Evolutionary conservation across 2,888 invertebrate genomes (phyloP), one percentile per base, ranked within the genome.

Genomic region (Linnaemya tessellans): DNA sequence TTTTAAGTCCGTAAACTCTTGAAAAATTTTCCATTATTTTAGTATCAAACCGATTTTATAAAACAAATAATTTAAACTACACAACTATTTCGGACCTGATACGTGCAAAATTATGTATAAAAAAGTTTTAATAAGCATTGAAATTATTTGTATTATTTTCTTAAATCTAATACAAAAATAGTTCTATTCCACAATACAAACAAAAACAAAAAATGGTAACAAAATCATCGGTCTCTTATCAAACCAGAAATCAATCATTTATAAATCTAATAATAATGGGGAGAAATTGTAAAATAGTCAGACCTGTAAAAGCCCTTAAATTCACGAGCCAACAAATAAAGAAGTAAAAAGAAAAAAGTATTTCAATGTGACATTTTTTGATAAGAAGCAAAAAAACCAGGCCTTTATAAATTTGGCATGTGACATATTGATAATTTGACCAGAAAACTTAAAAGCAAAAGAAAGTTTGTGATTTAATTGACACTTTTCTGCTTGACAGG

Each of bases 211-310:
- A 30, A 30, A 30, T 30, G 2, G 30, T 3, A 30, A 30, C 30
- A 30, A 30, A 30, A 30, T 30, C 30, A 3, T 30, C 5, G 2
- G 3, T 2, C 30, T 30, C 30, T 3, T 68, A 84, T 80, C 78
- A 74, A 83, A 80, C 85, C 84, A 84, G 84, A 87, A 88, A 89
- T 89, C 89, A 88, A 89, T 89, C 89, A 89, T 88, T 89, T 89
- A 89, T 89, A 86, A 87, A 89, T 80, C 86, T 68, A 80, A 81
- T 70, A 80, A 65, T 56, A 38, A 49, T 62, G 46, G 11, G 8
- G 18, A 20, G 5, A 60, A 9, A n/a, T 9, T 3, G 4, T 5
- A 38, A 5, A 8, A 30, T n/a, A 70, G 10, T 0, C 13, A 46
- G 8, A 1, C 15, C 9, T n/a, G 11, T 46, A 46, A 46, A n/a